Evolutionary conservation across 2,888 invertebrate species (phyloP).

Genomic region (Volucella inanis): DNA sequence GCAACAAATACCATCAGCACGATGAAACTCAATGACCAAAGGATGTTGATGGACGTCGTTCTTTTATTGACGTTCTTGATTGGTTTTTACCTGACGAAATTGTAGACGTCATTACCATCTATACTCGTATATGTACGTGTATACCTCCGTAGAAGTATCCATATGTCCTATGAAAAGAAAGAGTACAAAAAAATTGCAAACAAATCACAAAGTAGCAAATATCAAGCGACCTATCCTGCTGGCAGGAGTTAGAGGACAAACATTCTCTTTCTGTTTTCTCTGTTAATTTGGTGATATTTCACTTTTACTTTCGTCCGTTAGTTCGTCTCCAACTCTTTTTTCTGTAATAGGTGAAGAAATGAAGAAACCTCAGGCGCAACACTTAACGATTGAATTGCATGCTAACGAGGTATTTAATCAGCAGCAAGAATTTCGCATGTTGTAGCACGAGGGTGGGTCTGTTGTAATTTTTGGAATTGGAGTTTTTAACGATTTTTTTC

Average conservation of each 20-base stretch:
- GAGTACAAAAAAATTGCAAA: constrained; percentile 35
- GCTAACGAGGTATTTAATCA: constrained; percentile 74
- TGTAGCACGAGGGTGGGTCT: constrained; percentile 58
- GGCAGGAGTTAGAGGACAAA: constrained; percentile 33
- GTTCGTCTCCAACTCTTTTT: constrained; percentile 2
- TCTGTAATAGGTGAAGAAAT: constrained; percentile 54
- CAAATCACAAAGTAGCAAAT: constrained; percentile 70
- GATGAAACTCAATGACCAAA: constrained; percentile 46
- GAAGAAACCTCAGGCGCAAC: constrained; percentile 70
- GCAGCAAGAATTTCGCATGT: constrained; percentile 57
- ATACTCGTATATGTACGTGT: constrained; percentile 19
- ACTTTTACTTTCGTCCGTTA: constrained; percentile 63
- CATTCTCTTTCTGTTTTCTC: constrained; percentile 27
- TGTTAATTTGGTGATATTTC: constrained; percentile 69
- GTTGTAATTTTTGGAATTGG: constrained; percentile 54
- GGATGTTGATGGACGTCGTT: constrained; percentile 81
- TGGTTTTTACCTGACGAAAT: constrained; percentile 80
- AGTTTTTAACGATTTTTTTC: constrained; percentile 38
- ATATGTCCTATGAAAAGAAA: neutral
- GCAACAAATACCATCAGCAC: constrained; percentile 17
- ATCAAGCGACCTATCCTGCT: constrained; percentile 41
- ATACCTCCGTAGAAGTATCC: too few relatives aligned
- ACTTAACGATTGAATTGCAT: constrained; percentile 75
- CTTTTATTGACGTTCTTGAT: constrained; percentile 83
- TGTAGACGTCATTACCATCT: constrained; percentile 67